Evolutionary conservation across 2,888 invertebrate species (phyloP).

Genomic region (Drosophila infuscata): DNA sequence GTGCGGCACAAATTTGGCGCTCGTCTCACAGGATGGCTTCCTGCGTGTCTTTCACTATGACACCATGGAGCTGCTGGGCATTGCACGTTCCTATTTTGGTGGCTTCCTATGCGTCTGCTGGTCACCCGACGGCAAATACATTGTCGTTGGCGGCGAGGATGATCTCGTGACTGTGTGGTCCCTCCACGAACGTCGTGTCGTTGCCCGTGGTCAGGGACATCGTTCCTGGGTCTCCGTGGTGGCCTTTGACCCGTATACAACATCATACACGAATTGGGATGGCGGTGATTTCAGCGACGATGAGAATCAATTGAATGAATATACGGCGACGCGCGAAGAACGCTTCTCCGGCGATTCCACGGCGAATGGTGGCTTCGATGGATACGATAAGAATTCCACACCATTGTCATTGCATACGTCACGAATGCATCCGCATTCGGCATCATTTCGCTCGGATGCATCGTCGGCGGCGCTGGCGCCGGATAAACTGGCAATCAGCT

Average conservation of each 20-base stretch:
- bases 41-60: constrained; percentile 98
- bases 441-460: constrained; percentile 83
- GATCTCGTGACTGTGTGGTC: constrained; percentile 99
- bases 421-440: constrained; percentile 82
- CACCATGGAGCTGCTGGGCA: constrained; percentile 97
- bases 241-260: constrained; percentile 95
- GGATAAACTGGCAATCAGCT: constrained; percentile 88
- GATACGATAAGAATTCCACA: constrained; percentile 81
- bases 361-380: constrained; percentile 82
- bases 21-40: constrained; percentile 97
- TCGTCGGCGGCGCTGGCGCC: constrained; percentile 83
- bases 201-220: constrained; percentile 99
- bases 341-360: constrained; percentile 78
- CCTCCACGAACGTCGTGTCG: constrained; percentile 95
- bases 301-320: constrained; percentile 85
- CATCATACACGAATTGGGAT: constrained; percentile 89
- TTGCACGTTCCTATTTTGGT: constrained; percentile 98
- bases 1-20: constrained; percentile 95
- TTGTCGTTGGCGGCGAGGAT: constrained; percentile 99
- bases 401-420: constrained; percentile 80
- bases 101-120: constrained; percentile 98
- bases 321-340: constrained; percentile 69
- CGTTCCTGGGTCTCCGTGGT: constrained; percentile 99
- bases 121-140: constrained; percentile 98
- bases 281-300: constrained; percentile 87